These are phyloP conservation scores for Lymantria dispar DNA, from an alignment of 2,888 invertebrate genomes.

Conservation along the genomic window DNA sequence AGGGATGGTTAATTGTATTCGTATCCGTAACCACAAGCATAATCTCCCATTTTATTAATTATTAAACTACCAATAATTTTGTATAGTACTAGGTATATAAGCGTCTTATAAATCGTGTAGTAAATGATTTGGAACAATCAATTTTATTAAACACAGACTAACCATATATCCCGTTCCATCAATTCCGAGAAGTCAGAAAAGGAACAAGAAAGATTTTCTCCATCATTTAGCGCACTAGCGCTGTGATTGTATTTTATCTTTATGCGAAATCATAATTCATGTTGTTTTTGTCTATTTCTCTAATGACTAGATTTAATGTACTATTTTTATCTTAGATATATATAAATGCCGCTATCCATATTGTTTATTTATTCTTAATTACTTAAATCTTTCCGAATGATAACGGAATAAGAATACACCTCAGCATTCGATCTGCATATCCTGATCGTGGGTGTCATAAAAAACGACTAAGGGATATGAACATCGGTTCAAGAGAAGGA, in stretches of 20 bases:
- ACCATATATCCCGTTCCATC: slow-evolving; percentile 52
- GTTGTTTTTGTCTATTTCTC: slow-evolving; percentile 66
- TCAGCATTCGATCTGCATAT: no score
- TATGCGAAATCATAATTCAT: slow-evolving; percentile 80
- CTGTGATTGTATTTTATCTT: slow-evolving; percentile 80
- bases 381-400: no score
- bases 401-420: no score
- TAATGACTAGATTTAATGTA: slow-evolving; percentile 65
- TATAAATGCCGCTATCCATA: slow-evolving; percentile 59
- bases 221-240: slow-evolving; percentile 68
- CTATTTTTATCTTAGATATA: slow-evolving; percentile 59
- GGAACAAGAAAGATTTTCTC: slow-evolving; percentile 72
- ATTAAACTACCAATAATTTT: no score
- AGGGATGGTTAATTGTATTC: no score
- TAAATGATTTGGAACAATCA: slow-evolving; percentile 26
- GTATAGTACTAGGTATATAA: no score
- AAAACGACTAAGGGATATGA: no score
- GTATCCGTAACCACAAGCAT: no score
- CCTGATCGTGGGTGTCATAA: no score
- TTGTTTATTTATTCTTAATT: slow-evolving; percentile 61
- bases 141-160: slow-evolving; percentile 13
- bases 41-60: no score
- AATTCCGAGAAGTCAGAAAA: slow-evolving; percentile 53
- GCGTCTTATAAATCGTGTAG: neutral
- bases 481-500: no score